phyloP scores from a whole-genome alignment of 2,797 vertebrate species.

The Diplodus sargus region DNA sequence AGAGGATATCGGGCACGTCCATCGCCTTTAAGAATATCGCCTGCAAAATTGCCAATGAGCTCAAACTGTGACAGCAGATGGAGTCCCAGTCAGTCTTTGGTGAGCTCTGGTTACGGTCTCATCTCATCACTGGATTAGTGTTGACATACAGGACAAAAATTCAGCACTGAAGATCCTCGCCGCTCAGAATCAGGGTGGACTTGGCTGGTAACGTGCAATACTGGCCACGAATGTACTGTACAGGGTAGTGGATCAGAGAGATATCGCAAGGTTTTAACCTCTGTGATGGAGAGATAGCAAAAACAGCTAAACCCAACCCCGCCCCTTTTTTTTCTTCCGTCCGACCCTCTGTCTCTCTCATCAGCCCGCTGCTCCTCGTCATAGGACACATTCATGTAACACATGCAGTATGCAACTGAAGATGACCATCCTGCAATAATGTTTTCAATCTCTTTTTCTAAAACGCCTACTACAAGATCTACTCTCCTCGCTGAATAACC shows the following conservation, averaged over 20 bases:
- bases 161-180: constrained; percentile 77
- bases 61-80: constrained; percentile 92
- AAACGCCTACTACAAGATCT: constrained; percentile 87
- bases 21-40: constrained; percentile 99
- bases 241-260: constrained; percentile 78
- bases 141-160: constrained; percentile 69
- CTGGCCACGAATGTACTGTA: constrained; percentile 84
- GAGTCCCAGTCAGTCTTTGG: constrained; percentile 60
- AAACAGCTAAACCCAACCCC: constrained; percentile 53
- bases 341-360: constrained; percentile 59
- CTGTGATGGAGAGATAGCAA: constrained; percentile 68
- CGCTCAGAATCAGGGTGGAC: constrained; percentile 75
- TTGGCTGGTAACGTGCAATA: constrained; percentile 78
- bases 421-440: constrained; percentile 92
- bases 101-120: constrained; percentile 70
- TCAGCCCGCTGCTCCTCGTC: constrained; percentile 70
- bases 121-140: constrained; percentile 82
- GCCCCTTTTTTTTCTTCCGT: constrained; percentile 46
- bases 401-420: constrained; percentile 86
- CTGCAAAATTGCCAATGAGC: constrained; percentile 98
- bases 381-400: constrained; percentile 75
- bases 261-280: constrained; percentile 59
- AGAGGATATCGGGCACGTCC: constrained; percentile 98
- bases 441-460: constrained; percentile 90
- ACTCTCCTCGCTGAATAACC: constrained; percentile 87